A percentile compares a stretch with the other conserved stretches of the same genome.
Evolutionary conservation across 2,888 invertebrate genomes (phyloP).

Genomic region (Lacanobia wlatinum): DNA sequence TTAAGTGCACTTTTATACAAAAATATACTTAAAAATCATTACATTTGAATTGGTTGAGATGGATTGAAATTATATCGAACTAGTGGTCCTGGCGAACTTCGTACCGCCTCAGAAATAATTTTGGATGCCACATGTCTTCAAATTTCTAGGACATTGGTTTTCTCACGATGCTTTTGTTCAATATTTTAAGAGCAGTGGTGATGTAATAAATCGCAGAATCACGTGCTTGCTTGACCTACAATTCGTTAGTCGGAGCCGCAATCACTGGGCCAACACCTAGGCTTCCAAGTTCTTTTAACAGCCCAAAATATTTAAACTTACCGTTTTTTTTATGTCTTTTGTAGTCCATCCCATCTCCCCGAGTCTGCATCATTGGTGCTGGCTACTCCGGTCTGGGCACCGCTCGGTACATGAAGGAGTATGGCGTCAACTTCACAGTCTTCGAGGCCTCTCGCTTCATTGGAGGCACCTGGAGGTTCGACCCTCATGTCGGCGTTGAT

Average conservation of each 20-base stretch:
- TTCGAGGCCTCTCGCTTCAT: conserved; percentile 93
- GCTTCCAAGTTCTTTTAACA: neutral
- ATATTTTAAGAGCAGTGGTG: no score
- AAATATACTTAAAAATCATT: no score
- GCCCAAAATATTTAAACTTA: neutral
- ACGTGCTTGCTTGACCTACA: neutral
- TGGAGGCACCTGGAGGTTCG: conserved; percentile 96
- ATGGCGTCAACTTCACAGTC: conserved; percentile 89
- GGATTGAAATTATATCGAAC: no score
- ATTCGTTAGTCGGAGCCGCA: neutral
- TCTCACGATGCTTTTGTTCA: no score
- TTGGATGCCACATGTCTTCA: no score
- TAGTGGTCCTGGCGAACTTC: no score
- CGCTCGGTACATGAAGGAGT: conserved; percentile 90
- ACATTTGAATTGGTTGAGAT: no score
- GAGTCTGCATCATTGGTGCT: conserved; percentile 92
- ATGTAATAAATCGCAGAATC: no score
- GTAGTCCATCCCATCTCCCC: conserved; percentile 67
- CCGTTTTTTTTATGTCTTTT: conserved; percentile 49
- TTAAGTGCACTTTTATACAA: no score
- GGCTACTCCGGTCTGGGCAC: conserved; percentile 94
- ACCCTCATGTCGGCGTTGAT: conserved; percentile 91
- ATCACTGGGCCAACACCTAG: neutral
- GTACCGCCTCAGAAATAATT: no score
- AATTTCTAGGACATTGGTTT: no score